A percentile compares a stretch with the other conserved stretches of the same genome.
Evolutionary conservation across 2,797 vertebrate species (phyloP).

Genomic region (Lophura swinhoii): DNA sequence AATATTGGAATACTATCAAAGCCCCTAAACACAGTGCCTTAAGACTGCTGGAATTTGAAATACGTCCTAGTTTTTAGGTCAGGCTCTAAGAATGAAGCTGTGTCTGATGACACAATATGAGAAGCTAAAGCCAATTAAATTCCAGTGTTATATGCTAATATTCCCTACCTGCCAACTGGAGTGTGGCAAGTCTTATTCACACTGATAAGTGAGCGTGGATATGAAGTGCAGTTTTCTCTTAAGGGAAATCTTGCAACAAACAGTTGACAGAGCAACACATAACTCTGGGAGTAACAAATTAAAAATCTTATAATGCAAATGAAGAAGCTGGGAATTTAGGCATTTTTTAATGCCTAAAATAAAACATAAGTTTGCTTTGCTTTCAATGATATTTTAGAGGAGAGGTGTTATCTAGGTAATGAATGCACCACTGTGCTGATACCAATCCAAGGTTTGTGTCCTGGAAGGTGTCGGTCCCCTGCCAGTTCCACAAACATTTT

Average conservation of each 20-base stretch:
- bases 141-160: conserved; percentile 38
- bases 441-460: neutral
- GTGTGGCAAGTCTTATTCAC: conserved; percentile 39
- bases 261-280: conserved; percentile 40
- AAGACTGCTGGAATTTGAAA: conserved; percentile 61
- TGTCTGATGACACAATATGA: conserved; percentile 37
- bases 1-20: conserved; percentile 27
- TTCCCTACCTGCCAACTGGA: conserved; percentile 50
- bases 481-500: neutral
- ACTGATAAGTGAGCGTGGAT: conserved; percentile 9
- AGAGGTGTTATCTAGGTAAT: neutral
- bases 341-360: neutral
- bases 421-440: fast-evolving
- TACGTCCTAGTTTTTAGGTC: conserved; percentile 58
- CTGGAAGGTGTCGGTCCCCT: neutral
- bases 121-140: conserved; percentile 67
- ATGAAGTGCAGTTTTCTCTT: conserved; percentile 56
- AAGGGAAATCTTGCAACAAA: conserved; percentile 60
- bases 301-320: conserved; percentile 62
- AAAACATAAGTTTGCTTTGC: conserved; percentile 16
- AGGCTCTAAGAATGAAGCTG: conserved; percentile 32
- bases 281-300: conserved; percentile 48
- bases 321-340: neutral
- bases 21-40: conserved; percentile 35
- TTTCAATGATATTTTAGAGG: neutral